phyloP scores from a whole-genome alignment of 2,113 vertebrate genomes.

The Herpetotheres cachinnans region DNA sequence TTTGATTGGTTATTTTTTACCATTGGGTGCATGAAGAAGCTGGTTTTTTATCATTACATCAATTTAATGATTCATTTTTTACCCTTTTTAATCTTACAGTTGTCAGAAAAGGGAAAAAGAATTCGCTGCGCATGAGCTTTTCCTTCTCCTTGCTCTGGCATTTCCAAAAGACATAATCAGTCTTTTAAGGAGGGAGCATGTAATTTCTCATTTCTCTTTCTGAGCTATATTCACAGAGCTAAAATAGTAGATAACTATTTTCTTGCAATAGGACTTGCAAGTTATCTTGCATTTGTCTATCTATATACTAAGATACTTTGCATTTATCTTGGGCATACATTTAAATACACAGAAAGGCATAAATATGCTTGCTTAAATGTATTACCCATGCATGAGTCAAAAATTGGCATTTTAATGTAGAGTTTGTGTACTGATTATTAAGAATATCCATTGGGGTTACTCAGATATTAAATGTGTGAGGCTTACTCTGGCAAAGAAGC shows the following conservation, averaged over 20 bases:
- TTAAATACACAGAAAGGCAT: constrained; percentile 56
- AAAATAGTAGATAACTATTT: constrained; percentile 73
- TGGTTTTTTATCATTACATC: constrained; percentile 56
- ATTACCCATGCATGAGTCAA: constrained; percentile 71
- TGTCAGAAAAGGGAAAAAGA: constrained; percentile 55
- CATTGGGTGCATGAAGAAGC: constrained; percentile 72
- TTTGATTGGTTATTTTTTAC: constrained; percentile 72
- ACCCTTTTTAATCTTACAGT: constrained; percentile 55
- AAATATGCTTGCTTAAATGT: constrained; percentile 66
- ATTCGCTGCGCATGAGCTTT: constrained; percentile 65
- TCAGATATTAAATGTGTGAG: neutral
- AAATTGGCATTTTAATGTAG: constrained; percentile 46
- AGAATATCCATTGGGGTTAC: neutral
- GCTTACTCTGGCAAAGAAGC: neutral
- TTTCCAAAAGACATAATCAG: constrained; percentile 42
- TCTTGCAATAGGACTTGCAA: constrained; percentile 80
- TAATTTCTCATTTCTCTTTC: constrained; percentile 60
- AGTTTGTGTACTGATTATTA: constrained; percentile 58
- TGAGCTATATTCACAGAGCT: constrained; percentile 29
- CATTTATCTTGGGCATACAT: constrained; percentile 73
- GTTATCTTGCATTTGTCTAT: constrained; percentile 57
- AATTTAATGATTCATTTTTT: constrained; percentile 56
- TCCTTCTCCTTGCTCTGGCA: constrained; percentile 60
- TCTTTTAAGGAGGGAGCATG: constrained; percentile 47
- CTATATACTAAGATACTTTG: constrained; percentile 55